Base-by-base conservation (phyloP, 1,140 invertebrate species). In the Heliothis subflexa region DNA sequence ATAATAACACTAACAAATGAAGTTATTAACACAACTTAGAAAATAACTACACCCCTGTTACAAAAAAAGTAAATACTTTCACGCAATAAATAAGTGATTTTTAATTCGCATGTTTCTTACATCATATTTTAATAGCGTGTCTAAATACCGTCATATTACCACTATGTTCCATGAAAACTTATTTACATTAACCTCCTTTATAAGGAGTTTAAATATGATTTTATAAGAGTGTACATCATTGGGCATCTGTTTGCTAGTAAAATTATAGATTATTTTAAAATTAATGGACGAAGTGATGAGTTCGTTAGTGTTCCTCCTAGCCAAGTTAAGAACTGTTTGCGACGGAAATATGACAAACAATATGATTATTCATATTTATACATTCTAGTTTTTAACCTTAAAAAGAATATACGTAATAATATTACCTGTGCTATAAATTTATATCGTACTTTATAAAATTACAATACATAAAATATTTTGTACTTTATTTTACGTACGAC, bases 381-480 rank as follows among this genome's bases (percentile, higher is more conserved):
- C 81, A 89, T 85, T 89, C 85, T 85, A 88, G 78, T 82, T 79
- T 81, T 83, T 86, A 85, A 88, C 87, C 91, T 90, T 92, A 92
- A 92, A 91, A 92, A 91, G 84, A 93, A 93, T 92, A 90, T 91
- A 91, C 88, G 55, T 73, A 71, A 90, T 87, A 85, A 84, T 83
- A 86, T 93, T 90, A 91, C 86, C 88, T 90, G 91, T 89, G 89
- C 86, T 91, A 90, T 90, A 90, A 90, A 83, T 88, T 87, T 91
- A 90, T 91, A 92, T 90, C 89, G 88, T 93, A 93, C 88, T 92
- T 73, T 92, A 93, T 89, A 91, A 91, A 91, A 93, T 93, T 93
- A 93, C 90, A 86, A 91, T 91, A 93, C 91, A 94, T 93, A 93
- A 93, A 92, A 93, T 94, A 94, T 93, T 94, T 94, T 94, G 93